Base-by-base conservation (phyloP, 2,888 invertebrate species). In the Ochropleura plecta region DNA sequence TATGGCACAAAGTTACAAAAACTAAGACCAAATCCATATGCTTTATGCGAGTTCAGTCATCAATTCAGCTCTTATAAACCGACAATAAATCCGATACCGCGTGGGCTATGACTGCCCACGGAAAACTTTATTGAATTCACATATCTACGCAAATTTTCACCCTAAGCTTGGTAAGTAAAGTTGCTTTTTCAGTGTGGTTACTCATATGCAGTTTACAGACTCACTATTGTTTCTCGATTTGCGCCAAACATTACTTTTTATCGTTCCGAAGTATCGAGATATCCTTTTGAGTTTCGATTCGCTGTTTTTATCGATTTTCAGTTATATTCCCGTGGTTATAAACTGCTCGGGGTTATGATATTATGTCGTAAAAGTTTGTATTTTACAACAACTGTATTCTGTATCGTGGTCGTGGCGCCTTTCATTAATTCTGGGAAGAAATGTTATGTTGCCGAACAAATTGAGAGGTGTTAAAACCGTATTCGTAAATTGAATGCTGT, bases 191-290 rank as follows among this genome's bases (percentile, higher is more conserved):
- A 30, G 5, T 82, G 72, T 16, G 0, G 0, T 10, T 49, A 55
- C 44, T 30, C 44, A 16, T 63, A 79, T 89, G 88, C 89, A 90
- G 89, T 89, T 89, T 88, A 86, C 86, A 86, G 83, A 88, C 84
- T 90, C 88, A 89, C 92, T 90, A 94, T 94, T 94, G 94, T 94
- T 93, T 93, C 93, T 90, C 92, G 91, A 93, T 93, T 90, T 92
- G 91, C 89, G 86, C 88, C 87, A 90, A 92, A 92, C 93, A 92
- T 94, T 93, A 93, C 92, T 91, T 94, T 94, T 94, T 94, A 94
- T 94, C 89, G 93, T 86, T 86, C 86, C 86, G 83, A 89, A 91
- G 92, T 91, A 91, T 90, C 89, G 87, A 87, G 91, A 92, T 92
- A 92, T 92, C 91, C 91, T 90, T 91, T 90, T 89, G 91, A 92